phyloP scores from a whole-genome alignment of 2,797 vertebrate species.

The Squalus acanthias region DNA sequence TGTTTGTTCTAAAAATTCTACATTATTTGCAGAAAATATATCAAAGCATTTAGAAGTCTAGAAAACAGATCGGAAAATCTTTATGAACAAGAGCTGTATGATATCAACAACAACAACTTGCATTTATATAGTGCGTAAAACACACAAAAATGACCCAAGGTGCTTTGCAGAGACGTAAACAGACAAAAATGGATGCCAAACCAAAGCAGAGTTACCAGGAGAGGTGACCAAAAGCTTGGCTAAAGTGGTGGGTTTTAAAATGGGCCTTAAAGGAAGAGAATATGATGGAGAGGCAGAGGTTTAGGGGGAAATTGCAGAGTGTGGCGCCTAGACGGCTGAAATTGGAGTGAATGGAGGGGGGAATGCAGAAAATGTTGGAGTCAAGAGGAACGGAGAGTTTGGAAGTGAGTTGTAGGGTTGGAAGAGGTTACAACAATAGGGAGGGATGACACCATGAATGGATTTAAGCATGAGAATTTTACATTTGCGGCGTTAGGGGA shows the following conservation, averaged over 20 bases:
- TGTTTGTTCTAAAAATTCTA: not conserved
- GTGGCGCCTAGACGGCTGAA: not conserved
- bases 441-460: too few relatives aligned
- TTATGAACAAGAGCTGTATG: not conserved
- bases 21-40: not conserved
- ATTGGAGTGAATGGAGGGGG: not conserved
- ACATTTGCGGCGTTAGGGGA: too few relatives aligned
- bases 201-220: not conserved
- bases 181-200: not conserved
- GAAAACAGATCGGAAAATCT: not conserved
- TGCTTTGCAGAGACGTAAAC: too few relatives aligned
- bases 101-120: not conserved
- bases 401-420: too few relatives aligned
- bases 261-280: not conserved
- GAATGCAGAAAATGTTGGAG: not conserved
- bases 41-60: not conserved
- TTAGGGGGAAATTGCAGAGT: not conserved
- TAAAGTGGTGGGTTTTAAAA: not conserved
- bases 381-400: not conserved
- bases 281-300: not conserved
- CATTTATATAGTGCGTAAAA: not conserved
- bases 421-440: too few relatives aligned
- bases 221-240: not conserved
- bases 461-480: too few relatives aligned
- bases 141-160: not conserved